A percentile compares a stretch with the other conserved stretches of the same genome.
These are phyloP conservation scores for Donacobius atricapilla DNA, from an alignment of 2,113 vertebrate species.

Conservation along the genomic window DNA sequence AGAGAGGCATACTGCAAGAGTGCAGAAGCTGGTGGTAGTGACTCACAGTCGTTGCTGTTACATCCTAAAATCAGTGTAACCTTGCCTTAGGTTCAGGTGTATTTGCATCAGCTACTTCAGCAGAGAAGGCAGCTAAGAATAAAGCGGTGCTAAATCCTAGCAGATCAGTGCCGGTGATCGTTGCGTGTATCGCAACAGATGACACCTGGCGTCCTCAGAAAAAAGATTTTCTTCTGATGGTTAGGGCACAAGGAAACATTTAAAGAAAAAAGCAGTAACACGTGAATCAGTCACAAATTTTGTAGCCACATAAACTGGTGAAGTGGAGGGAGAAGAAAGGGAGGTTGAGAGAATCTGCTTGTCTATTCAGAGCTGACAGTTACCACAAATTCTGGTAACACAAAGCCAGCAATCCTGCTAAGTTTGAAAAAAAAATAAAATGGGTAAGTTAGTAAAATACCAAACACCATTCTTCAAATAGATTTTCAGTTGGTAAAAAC, in stretches of 20 bases:
- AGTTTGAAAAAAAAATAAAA: background rate
- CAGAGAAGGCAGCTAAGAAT: background rate
- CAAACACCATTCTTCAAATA: background rate
- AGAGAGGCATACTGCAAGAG: background rate
- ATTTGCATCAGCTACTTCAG: background rate
- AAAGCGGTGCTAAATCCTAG: background rate
- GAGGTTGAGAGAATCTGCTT: background rate
- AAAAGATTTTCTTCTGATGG: background rate
- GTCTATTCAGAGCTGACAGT: background rate
- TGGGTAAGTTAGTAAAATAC: background rate
- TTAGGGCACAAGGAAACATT: background rate
- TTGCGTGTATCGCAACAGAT: background rate
- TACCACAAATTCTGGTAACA: background rate
- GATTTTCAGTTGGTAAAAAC: background rate
- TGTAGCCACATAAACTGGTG: background rate
- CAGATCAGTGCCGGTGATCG: background rate
- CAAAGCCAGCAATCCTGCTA: background rate
- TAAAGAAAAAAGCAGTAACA: background rate
- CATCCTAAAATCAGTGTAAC: background rate
- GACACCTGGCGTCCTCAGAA: background rate
- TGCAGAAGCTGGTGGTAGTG: background rate
- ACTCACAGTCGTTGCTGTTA: background rate
- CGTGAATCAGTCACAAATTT: background rate
- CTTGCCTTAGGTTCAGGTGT: background rate
- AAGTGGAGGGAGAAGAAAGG: background rate